A percentile compares a stretch with the other conserved stretches of the same genome.
These are phyloP conservation scores for Tenthredo amoena DNA, from an alignment of 2,888 invertebrate species.

Conservation along the genomic window DNA sequence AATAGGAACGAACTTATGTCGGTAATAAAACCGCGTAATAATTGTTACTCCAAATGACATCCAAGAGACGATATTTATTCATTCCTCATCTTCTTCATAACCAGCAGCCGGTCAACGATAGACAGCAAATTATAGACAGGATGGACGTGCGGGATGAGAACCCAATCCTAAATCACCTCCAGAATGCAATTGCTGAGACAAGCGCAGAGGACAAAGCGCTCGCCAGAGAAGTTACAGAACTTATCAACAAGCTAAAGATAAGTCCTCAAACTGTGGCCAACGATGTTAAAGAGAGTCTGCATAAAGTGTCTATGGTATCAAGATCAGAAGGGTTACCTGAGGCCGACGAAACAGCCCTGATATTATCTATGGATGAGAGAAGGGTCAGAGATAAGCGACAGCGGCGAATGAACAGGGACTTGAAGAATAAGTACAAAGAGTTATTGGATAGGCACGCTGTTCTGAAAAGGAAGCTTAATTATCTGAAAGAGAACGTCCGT, in stretches of 20 bases:
- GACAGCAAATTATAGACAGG: background rate
- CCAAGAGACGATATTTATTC: background rate
- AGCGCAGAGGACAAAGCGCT: slow-evolving; percentile 67
- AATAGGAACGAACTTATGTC: background rate
- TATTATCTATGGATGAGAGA: slow-evolving; percentile 62
- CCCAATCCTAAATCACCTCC: slow-evolving; percentile 60
- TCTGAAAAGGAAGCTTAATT: slow-evolving; percentile 64
- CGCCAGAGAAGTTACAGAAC: slow-evolving; percentile 63
- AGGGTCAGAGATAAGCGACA: slow-evolving; percentile 63
- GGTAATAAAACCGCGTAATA: background rate
- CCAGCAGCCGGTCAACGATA: background rate
- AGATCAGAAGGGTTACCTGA: slow-evolving; percentile 66
- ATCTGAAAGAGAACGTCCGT: slow-evolving; percentile 61
- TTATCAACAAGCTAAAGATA: slow-evolving; percentile 66
- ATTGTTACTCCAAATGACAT: background rate
- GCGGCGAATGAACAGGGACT: slow-evolving; percentile 63
- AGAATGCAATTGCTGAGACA: slow-evolving; percentile 66
- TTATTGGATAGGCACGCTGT: slow-evolving; percentile 62
- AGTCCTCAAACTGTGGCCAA: slow-evolving; percentile 64
- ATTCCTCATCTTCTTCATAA: background rate
- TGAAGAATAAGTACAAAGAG: slow-evolving; percentile 64
- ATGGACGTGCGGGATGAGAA: slow-evolving; percentile 32
- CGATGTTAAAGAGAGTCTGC: slow-evolving; percentile 65
- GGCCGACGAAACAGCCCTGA: slow-evolving; percentile 63
- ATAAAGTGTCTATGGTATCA: slow-evolving; percentile 65